Percentiles rank a stretch among this genome's conserved stretches.
Evolutionary conservation across 2,113 vertebrate species (phyloP).

Genomic region (Erythrocercus mccallii): DNA sequence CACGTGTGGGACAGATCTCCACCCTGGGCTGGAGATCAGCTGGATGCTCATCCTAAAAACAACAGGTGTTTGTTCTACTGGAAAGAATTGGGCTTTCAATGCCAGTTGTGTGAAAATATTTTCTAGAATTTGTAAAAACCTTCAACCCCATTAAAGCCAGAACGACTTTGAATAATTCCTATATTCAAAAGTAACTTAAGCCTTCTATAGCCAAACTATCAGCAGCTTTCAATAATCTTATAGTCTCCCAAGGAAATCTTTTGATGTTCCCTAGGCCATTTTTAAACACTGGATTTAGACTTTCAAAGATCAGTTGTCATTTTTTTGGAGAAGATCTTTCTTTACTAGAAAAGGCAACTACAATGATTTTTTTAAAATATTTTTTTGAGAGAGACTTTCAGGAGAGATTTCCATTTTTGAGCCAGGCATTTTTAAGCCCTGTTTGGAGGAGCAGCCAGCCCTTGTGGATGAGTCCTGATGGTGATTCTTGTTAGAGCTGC

Average conservation of each 20-base stretch:
- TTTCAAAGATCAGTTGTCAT: neutral
- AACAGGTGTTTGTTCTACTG: fast-evolving
- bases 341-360: neutral
- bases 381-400: neutral
- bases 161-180: neutral
- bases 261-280: neutral
- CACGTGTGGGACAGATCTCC: neutral
- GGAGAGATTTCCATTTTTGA: neutral
- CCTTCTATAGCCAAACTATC: neutral
- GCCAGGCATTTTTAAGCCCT: conserved; percentile 38
- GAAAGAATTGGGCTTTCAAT: neutral
- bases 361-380: fast-evolving
- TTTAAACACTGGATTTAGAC: neutral
- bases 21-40: neutral
- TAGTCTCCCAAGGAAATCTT: neutral
- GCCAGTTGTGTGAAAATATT: neutral
- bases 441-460: conserved; percentile 6
- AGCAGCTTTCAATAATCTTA: neutral
- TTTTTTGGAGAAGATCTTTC: neutral
- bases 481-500: neutral
- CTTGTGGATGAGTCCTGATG: neutral
- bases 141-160: neutral
- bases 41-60: neutral
- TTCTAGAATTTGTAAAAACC: neutral
- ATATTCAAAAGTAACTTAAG: neutral